A percentile compares a stretch with the other conserved stretches of the same genome.
These are phyloP conservation scores for Platycheirus rosarum DNA, from an alignment of 2,888 invertebrate genomes.

Conservation along the genomic window DNA sequence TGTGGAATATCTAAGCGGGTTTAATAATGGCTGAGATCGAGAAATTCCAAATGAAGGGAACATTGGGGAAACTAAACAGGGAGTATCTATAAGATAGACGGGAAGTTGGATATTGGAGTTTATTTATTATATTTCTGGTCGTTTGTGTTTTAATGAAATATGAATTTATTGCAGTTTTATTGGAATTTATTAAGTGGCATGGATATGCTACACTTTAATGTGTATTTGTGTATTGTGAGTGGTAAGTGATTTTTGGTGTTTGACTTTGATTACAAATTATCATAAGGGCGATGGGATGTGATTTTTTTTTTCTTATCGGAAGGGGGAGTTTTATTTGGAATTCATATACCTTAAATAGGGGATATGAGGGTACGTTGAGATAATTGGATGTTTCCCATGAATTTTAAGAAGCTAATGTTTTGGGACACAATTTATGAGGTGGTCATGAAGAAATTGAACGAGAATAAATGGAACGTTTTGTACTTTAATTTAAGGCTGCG, in stretches of 20 bases:
- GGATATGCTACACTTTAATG: background rate
- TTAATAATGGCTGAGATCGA: background rate
- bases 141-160: constrained; percentile 25
- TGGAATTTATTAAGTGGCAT: constrained; percentile 43
- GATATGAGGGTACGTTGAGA: background rate
- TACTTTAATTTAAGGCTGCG: no score
- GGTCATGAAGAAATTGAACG: no score
- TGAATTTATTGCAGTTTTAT: constrained; percentile 64
- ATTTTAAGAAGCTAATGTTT: no score
- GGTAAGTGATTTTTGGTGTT: constrained; percentile 62
- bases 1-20: constrained; percentile 63
- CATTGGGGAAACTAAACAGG: no score
- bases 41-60: no score
- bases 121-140: constrained; percentile 25
- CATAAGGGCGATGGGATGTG: background rate
- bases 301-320: background rate
- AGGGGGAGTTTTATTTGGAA: background rate
- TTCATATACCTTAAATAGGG: background rate
- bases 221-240: background rate
- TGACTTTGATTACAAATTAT: constrained; percentile 32
- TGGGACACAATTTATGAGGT: no score
- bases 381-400: background rate
- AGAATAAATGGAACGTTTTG: no score
- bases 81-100: background rate
- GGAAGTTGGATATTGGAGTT: constrained; percentile 33